phyloP scores from a whole-genome alignment of 1,140 invertebrate species.

The Cryptotermes secundus region DNA sequence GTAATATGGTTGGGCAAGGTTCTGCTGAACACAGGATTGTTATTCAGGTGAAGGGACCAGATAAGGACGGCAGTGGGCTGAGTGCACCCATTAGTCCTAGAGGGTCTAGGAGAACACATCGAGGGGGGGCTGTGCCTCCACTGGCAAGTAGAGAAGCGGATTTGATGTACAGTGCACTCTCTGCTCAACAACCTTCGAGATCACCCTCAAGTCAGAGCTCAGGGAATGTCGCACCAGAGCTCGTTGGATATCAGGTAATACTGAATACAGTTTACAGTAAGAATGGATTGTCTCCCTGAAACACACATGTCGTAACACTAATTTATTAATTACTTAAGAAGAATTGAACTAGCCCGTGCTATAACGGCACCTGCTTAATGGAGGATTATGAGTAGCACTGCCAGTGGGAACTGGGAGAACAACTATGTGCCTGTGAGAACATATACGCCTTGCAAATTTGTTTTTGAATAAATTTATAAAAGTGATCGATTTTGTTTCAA shows the following conservation, averaged over 20 bases:
- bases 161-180: not conserved
- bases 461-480: too few species aligned
- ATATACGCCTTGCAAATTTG: too few species aligned
- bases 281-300: not conserved
- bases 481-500: too few species aligned
- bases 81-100: constrained; percentile 41
- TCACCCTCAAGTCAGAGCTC: constrained; percentile 42
- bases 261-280: not conserved
- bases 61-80: constrained; percentile 51
- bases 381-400: too few species aligned
- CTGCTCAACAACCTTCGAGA: constrained; percentile 7
- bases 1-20: not conserved
- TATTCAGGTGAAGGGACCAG: constrained; percentile 77
- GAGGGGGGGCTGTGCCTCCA: constrained; percentile 41
- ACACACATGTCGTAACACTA: not conserved
- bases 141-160: constrained; percentile 22
- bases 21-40: constrained; percentile 65
- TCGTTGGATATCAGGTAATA: constrained; percentile 49
- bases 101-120: constrained; percentile 42
- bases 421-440: too few species aligned
- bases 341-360: too few species aligned
- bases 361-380: too few species aligned
- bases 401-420: too few species aligned
- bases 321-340: too few species aligned
- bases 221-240: constrained; percentile 45